Percentiles rank a stretch among this genome's conserved stretches.
Evolutionary conservation across 2,797 vertebrate genomes (phyloP).

Genomic region (Myotis planiceps): DNA sequence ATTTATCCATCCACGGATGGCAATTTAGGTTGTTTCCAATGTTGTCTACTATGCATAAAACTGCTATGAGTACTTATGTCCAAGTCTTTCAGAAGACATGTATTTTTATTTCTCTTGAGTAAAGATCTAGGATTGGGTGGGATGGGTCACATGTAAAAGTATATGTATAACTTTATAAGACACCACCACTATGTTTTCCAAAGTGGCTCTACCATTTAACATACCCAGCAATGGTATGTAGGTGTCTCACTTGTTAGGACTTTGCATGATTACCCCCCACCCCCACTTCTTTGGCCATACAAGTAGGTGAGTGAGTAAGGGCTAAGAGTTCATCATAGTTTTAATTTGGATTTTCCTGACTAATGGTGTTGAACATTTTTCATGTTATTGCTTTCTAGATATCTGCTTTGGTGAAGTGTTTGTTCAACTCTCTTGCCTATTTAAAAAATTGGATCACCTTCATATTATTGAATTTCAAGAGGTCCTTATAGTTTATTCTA

Average conservation of each 20-base stretch:
- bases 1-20: neutral
- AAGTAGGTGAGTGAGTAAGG: neutral
- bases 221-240: neutral
- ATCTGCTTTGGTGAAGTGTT: neutral
- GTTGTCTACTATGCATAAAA: neutral
- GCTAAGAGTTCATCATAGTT: neutral
- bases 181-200: neutral
- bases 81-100: neutral
- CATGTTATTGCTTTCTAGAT: neutral
- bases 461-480: neutral
- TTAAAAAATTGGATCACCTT: neutral
- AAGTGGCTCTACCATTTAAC: neutral
- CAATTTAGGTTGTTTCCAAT: neutral
- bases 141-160: neutral
- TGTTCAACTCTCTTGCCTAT: neutral
- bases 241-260: neutral
- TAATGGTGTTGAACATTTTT: neutral
- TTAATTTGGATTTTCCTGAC: neutral
- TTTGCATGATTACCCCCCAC: neutral
- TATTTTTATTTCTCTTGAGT: constrained; percentile 1
- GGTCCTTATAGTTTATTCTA: neutral
- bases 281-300: neutral
- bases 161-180: neutral
- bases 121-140: neutral
- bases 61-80: neutral